Conservation (phyloP, 2,113 vertebrate species). For the Cyprinodon tularosa region DNA sequence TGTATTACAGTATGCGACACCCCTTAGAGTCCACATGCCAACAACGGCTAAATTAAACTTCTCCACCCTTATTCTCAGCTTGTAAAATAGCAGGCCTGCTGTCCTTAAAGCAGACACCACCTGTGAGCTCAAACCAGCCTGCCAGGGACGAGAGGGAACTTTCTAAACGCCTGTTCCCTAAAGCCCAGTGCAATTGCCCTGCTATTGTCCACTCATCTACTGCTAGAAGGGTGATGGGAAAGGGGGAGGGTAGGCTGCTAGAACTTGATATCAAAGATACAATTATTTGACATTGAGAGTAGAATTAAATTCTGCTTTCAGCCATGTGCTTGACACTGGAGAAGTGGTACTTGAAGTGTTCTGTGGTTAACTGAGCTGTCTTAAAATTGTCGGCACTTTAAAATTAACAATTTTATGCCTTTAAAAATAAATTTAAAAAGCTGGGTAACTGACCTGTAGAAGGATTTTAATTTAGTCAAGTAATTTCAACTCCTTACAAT, state of each 20-base stretch:
- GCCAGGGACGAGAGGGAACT: slow-evolving; percentile 27
- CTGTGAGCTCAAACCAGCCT: slow-evolving; percentile 46
- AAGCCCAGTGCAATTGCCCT: slow-evolving; percentile 84
- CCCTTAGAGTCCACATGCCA: slow-evolving; percentile 60
- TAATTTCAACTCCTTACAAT: neutral
- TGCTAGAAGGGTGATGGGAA: slow-evolving; percentile 55
- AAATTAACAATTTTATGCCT: slow-evolving; percentile 32
- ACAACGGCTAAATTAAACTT: slow-evolving; percentile 77
- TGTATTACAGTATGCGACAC: slow-evolving; percentile 40
- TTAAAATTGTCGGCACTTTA: slow-evolving; percentile 19
- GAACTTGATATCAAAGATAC: slow-evolving; percentile 41
- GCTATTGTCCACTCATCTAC: slow-evolving; percentile 81
- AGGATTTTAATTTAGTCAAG: slow-evolving; percentile 11
- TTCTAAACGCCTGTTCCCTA: slow-evolving; percentile 68
- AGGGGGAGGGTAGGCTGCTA: slow-evolving; percentile 34
- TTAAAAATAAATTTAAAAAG: slow-evolving; percentile 8
- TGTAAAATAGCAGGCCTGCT: slow-evolving; percentile 21
- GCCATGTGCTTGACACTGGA: slow-evolving; percentile 3
- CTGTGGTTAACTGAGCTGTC: slow-evolving; percentile 8
- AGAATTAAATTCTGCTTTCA: slow-evolving; percentile 38
- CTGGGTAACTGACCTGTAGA: neutral
- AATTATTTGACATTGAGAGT: slow-evolving; percentile 56
- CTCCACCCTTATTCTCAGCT: slow-evolving; percentile 38
- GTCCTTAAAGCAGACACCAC: slow-evolving; percentile 39
- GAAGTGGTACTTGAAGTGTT: neutral